Base-by-base conservation (phyloP, 2,797 vertebrate species). In the Bryconaethiops microstoma region DNA sequence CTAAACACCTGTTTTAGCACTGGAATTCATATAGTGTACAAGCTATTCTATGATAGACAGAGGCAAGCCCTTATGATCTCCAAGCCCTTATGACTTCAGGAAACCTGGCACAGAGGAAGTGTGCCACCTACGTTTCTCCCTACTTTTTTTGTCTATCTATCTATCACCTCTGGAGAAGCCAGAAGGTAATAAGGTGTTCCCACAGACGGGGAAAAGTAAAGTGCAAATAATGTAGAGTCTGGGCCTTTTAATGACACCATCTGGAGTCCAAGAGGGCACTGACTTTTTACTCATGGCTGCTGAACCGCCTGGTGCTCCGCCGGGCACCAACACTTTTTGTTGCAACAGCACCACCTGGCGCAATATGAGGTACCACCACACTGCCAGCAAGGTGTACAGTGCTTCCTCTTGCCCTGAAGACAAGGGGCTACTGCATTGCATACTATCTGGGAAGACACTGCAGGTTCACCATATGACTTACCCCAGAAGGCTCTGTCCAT, bases 291-390 rank as follows among this genome's bases (percentile, higher is more conserved):
- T 7, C 9, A 7, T 1, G 55, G n/a, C 19, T 21, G 10, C 7
- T 16, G n/a, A 21, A 8, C 19, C 8, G 12, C 21, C 10, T 25
- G 59, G 21, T 29, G 59, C 23, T 23, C 21, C 29, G 10, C 10
- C 13, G 59, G 23, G 23, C 59, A 62, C 9, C 21, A 13, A 25
- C 23, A 62, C 21, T 25, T 7, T 4, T 8, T 62, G 23, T 62
- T 23, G 59, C 59, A 62, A 62, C 59, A 62, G 59, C 59, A 62
- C 59, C 59, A 62, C 59, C 59, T 62, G 59, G 59, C 25, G 59
- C 29, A 13, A 62, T 12, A 21, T 5, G 5, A 5, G 2, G 59
- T 62, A 62, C 12, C 4, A 29, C 29, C 21, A 25, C 59, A 62
- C 21, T 62, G 55, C n/a, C 7, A 5, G 2, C 2, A 14, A 12